Evolutionary conservation across 2,888 invertebrate species (phyloP), one percentile per base, ranked within the genome.

Genomic region (Trichacis sp.): DNA sequence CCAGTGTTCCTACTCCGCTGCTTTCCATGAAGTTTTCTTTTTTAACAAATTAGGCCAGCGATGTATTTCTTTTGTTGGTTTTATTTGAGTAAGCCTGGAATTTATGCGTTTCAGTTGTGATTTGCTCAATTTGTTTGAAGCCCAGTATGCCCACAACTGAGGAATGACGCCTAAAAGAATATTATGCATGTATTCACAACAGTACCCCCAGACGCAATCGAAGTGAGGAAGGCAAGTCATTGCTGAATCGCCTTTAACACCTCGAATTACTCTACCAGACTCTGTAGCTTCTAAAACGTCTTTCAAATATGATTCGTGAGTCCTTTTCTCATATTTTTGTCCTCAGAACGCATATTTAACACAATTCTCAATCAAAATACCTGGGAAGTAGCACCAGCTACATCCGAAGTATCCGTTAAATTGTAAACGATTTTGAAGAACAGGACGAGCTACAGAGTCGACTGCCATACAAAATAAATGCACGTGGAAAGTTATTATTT

Each of bases 141-240:
- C 42, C 61, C 64, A 62, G 20, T 52, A 43, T 9, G 30, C 24
- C 51, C 57, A 64, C 12, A 62, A 29, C 29, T 61, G 58, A 46
- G 29, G 43, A 40, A 53, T 46, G 20, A 59, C 54, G 1, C 64
- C 64, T 6, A 64, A 53, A 8, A 64, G 42, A 1, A 68, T 33
- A 20, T 43, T 52, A 45, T 68, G 64, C 49, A 64, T 50, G 18
- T 68, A 68, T 12, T 68, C 67, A 5, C 20, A 33, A 19, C 62
- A 53, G 15, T 59, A 60, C 14, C 63, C 56, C 55, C 49, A 50
- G 1, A 68, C 38, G 20, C 52, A 53, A 46, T 68, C 67, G 36
- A 68, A 60, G 46, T 54, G 9, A 42, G 18, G 20, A 12, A 64
- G 38, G 17, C 8, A 17, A 14, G 15, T 9, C 14, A 68, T 38